These are phyloP conservation scores for Lysandra coridon DNA, from an alignment of 2,888 invertebrate species.

Conservation along the genomic window DNA sequence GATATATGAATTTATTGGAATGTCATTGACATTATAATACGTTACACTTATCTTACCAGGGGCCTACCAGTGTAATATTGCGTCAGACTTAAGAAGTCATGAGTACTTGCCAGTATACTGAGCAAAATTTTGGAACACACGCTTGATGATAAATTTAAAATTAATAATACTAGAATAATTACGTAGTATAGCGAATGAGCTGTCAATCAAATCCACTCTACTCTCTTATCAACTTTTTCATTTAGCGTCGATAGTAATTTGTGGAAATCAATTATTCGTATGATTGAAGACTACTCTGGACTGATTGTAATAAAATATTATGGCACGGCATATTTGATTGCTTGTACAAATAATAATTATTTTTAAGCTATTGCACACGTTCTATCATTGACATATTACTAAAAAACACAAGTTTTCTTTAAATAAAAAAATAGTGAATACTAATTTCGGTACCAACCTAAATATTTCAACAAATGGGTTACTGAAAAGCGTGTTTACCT, in stretches of 20 bases:
- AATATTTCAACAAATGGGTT: background rate
- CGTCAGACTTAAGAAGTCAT: too few species aligned
- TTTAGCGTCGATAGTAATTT: background rate
- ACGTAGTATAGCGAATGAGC: background rate
- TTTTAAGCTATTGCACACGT: background rate
- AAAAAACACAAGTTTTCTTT: background rate
- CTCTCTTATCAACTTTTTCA: conserved; percentile 4
- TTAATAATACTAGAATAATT: background rate
- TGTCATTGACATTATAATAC: too few species aligned
- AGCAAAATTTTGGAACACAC: background rate
- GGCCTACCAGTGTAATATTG: too few species aligned
- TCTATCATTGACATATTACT: background rate
- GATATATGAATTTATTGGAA: too few species aligned
- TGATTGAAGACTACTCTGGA: background rate
- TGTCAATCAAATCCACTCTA: conserved; percentile 5
- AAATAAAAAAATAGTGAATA: too few species aligned
- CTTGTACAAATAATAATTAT: background rate
- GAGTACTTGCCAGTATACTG: background rate
- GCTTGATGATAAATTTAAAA: background rate
- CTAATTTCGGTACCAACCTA: too few species aligned
- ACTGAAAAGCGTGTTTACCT: background rate
- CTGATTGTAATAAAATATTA: conserved; percentile 5
- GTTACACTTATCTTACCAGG: too few species aligned
- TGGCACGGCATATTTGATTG: background rate
- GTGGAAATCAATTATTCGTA: conserved; percentile 1